Conservation (phyloP, 2,797 vertebrate genomes). For the Helarctos malayanus region DNA sequence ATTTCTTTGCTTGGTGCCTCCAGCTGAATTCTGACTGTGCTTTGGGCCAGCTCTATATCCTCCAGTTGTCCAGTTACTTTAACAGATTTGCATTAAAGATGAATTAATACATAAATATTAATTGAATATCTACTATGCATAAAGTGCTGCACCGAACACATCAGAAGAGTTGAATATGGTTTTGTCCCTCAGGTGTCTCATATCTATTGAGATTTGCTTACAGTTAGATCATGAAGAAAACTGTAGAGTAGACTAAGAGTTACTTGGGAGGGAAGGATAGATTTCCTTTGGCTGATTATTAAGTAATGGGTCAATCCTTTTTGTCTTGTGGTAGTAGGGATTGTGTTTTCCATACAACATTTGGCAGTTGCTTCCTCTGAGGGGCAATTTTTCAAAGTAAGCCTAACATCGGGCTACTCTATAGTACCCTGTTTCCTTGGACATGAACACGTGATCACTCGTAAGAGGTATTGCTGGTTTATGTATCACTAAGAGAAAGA, state of each 20-base stretch:
- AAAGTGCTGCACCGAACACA: background rate
- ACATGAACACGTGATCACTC: background rate
- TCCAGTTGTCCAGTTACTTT: background rate
- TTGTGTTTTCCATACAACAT: background rate
- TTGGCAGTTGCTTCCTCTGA: background rate
- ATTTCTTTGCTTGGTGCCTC: background rate
- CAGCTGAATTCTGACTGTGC: background rate
- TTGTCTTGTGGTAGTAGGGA: background rate
- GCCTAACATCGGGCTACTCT: background rate
- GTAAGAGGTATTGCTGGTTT: background rate
- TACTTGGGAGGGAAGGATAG: background rate
- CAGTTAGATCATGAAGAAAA: background rate
- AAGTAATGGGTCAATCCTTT: background rate
- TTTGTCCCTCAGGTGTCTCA: background rate
- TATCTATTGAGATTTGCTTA: background rate
- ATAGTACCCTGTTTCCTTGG: background rate
- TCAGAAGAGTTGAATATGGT: background rate
- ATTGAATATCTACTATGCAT: background rate
- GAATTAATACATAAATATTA: background rate
- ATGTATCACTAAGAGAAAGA: background rate
- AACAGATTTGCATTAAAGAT: background rate
- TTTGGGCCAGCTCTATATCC: background rate
- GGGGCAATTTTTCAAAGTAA: background rate
- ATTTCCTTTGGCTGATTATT: background rate
- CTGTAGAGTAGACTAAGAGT: background rate